A percentile compares a stretch with the other conserved stretches of the same genome.
Conservation (phyloP, 2,113 vertebrate species). For the Rhabdomys dilectus region DNA sequence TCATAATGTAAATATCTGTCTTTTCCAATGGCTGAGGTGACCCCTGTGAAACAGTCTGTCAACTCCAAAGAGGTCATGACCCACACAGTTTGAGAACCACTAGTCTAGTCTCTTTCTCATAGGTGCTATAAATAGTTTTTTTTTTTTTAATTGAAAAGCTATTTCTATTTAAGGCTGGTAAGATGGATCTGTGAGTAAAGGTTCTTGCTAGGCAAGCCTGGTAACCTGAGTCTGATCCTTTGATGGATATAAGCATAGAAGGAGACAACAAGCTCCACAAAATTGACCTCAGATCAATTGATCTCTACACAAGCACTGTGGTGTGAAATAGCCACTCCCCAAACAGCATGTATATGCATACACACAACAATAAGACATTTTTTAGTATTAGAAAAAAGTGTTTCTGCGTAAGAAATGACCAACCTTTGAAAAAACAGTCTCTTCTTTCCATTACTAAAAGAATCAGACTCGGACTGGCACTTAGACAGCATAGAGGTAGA, state of each 20-base stretch:
- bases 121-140: not conserved
- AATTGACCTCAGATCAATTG: not conserved
- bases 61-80: not conserved
- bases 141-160: not conserved
- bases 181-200: not conserved
- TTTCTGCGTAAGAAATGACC: not conserved
- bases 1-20: too few species aligned
- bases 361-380: not conserved
- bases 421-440: constrained; percentile 27
- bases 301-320: not conserved
- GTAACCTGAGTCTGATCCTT: not conserved
- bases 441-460: not conserved
- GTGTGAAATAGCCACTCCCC: not conserved
- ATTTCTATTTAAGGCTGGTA: not conserved
- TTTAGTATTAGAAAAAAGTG: not conserved
- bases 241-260: not conserved
- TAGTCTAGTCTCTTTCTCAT: not conserved
- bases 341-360: too few species aligned
- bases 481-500: not conserved
- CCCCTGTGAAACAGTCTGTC: not conserved
- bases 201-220: not conserved
- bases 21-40: not conserved
- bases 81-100: not conserved
- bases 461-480: not conserved
- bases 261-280: not conserved